Conservation (phyloP, 2,888 invertebrate genomes). For the Adelphocoris suturalis region DNA sequence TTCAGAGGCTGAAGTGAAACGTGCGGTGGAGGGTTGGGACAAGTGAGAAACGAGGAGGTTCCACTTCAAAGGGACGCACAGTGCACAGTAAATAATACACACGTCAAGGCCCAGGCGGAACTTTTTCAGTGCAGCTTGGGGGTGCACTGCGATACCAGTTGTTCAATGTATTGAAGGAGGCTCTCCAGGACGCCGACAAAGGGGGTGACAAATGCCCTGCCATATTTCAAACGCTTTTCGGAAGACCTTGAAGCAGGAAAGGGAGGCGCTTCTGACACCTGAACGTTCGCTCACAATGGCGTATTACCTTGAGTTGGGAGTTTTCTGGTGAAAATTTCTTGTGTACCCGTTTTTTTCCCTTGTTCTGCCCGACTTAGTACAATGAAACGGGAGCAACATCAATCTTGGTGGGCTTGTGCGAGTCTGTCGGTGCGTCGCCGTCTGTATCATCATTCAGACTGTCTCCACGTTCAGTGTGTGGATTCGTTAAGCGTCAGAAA, state of each 20-base stretch:
- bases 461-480: conserved; percentile 15
- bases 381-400: conserved; percentile 30
- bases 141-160: not conserved
- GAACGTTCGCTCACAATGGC: conserved; percentile 31
- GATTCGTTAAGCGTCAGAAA: no score
- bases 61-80: conserved; percentile 53
- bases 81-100: conserved; percentile 48
- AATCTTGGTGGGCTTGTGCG: conserved; percentile 2
- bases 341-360: not conserved
- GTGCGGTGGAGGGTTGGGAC: conserved; percentile 45
- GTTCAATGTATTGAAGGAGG: conserved; percentile 25
- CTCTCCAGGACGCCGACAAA: conserved; percentile 45
- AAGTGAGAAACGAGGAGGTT: conserved; percentile 58
- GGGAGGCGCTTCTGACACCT: conserved; percentile 36
- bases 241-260: not conserved
- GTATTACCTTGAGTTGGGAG: conserved; percentile 35
- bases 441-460: not conserved
- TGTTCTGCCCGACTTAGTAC: not conserved
- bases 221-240: conserved; percentile 58
- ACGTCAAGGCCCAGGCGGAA: conserved; percentile 22
- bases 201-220: conserved; percentile 65
- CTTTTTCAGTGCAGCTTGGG: not conserved
- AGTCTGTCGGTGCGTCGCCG: not conserved
- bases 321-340: conserved; percentile 7
- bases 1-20: conserved; percentile 5